Evolutionary conservation across 1,140 invertebrate genomes (phyloP).

Genomic region (Linepithema humile): DNA sequence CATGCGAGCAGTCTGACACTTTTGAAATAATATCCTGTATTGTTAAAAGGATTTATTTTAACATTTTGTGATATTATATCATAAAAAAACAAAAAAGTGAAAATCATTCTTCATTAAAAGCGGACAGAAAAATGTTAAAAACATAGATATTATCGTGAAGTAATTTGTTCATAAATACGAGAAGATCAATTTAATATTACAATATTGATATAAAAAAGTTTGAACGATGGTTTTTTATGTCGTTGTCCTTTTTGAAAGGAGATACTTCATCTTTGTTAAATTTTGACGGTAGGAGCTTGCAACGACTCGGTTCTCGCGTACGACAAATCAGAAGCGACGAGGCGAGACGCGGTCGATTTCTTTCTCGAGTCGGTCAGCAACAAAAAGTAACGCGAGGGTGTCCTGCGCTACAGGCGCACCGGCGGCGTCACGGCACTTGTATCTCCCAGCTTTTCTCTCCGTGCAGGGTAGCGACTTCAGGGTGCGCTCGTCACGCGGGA

Average conservation of each 20-base stretch:
- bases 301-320: not conserved
- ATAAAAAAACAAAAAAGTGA: not conserved
- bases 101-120: not conserved
- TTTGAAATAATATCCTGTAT: not conserved
- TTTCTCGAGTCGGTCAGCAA: slow-evolving; percentile 16
- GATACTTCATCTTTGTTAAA: not conserved
- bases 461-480: slow-evolving; percentile 13
- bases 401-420: not conserved
- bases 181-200: not conserved
- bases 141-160: not conserved
- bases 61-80: not conserved
- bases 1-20: not conserved
- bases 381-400: slow-evolving; percentile 33
- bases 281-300: not conserved
- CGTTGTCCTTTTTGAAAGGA: not conserved
- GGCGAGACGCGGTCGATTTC: slow-evolving; percentile 30
- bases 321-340: slow-evolving; percentile 57
- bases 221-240: not conserved
- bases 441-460: not conserved
- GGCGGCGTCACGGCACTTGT: not conserved
- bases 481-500: slow-evolving; percentile 54
- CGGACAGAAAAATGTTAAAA: not conserved
- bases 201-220: not conserved
- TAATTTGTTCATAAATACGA: not conserved
- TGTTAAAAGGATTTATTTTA: not conserved